Conservation (phyloP, 1,140 invertebrate species). For the Tetragnatha versicolor region DNA sequence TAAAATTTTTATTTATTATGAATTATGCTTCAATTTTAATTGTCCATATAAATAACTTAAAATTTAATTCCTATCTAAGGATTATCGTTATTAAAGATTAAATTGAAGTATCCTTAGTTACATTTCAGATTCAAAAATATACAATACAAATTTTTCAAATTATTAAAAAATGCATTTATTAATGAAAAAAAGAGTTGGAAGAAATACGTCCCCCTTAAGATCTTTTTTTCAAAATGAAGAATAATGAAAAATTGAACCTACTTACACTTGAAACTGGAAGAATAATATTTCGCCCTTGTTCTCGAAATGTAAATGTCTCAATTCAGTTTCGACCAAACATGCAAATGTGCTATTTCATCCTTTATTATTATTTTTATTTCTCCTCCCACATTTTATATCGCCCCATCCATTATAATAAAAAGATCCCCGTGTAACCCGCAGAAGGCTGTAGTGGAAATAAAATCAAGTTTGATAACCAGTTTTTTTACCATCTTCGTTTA, state of each 20-base stretch:
- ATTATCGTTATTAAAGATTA: too few relatives aligned
- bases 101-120: too few relatives aligned
- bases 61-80: too few relatives aligned
- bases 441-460: slow-evolving; percentile 40
- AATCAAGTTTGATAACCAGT: slow-evolving; percentile 49
- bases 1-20: too few relatives aligned
- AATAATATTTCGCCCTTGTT: slow-evolving; percentile 34
- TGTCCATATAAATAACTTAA: too few relatives aligned
- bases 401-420: slow-evolving; percentile 51
- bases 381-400: too few relatives aligned
- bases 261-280: slow-evolving; percentile 33
- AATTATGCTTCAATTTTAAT: too few relatives aligned
- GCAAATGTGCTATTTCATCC: slow-evolving; percentile 21
- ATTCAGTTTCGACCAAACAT: slow-evolving; percentile 47
- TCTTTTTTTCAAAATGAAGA: slow-evolving; percentile 42
- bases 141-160: too few relatives aligned
- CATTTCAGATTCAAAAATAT: too few relatives aligned
- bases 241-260: slow-evolving; percentile 53
- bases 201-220: too few relatives aligned
- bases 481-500: slow-evolving; percentile 8
- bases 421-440: slow-evolving; percentile 12
- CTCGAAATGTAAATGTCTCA: slow-evolving; percentile 43
- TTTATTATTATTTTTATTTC: slow-evolving; percentile 14
- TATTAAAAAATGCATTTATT: too few relatives aligned
- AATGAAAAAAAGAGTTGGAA: too few relatives aligned